phyloP scores from a whole-genome alignment of 1,140 invertebrate genomes.

The Carposina sasakii region DNA sequence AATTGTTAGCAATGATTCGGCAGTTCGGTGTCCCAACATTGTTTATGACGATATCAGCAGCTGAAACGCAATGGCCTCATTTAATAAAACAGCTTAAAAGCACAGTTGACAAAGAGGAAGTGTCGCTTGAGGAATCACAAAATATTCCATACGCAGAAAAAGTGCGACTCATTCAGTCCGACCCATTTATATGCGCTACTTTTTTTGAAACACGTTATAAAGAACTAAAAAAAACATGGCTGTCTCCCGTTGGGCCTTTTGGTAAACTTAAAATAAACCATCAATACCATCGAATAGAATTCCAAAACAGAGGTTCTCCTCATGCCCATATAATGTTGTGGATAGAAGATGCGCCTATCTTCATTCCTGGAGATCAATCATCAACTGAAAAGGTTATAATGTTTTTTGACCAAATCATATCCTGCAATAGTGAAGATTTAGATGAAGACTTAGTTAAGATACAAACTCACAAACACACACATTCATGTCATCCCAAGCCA shows the following conservation, averaged over 20 bases:
- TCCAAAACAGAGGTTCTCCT: constrained; percentile 61
- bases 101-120: neutral
- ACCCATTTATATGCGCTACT: neutral
- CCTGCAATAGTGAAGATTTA: neutral
- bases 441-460: neutral
- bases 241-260: constrained; percentile 13
- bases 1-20: constrained; percentile 1
- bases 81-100: neutral
- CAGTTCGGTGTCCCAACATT: constrained; percentile 3
- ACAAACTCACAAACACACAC: too few species aligned
- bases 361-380: neutral
- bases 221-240: neutral
- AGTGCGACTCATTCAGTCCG: neutral
- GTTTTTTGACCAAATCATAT: neutral
- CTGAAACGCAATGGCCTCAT: neutral
- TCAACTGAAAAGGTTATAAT: neutral
- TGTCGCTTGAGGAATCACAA: neutral
- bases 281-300: constrained; percentile 49
- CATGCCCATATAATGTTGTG: constrained; percentile 62
- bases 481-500: neutral
- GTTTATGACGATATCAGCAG: constrained; percentile 5
- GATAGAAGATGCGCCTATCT: constrained; percentile 43
- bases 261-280: constrained; percentile 20
- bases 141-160: neutral
- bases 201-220: neutral